Evolutionary conservation across 2,797 vertebrate species (phyloP).

Genomic region (Spheniscus humboldti): DNA sequence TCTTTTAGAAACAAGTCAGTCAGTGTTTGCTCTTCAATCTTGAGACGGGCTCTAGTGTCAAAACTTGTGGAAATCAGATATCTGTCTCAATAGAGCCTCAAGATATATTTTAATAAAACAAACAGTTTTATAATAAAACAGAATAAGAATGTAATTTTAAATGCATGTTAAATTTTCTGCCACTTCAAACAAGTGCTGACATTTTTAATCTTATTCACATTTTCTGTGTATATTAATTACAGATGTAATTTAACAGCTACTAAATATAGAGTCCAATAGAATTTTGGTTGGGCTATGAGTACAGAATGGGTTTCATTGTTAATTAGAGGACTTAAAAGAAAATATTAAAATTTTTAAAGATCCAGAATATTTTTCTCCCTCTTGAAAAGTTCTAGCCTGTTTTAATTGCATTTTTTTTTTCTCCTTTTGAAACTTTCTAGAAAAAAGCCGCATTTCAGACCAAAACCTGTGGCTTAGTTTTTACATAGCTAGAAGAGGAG

Average conservation of each 20-base stretch:
- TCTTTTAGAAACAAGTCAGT: not conserved
- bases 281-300: not conserved
- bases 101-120: not conserved
- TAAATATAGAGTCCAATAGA: not conserved
- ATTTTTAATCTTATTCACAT: not conserved
- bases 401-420: not conserved
- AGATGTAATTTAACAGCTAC: not conserved
- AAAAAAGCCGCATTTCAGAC: not conserved
- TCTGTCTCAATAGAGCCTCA: not conserved
- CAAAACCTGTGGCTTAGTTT: not conserved
- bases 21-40: not conserved
- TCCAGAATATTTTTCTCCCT: not conserved
- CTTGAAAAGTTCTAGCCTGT: not conserved
- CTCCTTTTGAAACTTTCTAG: not conserved
- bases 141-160: not conserved
- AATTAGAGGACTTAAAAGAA: not conserved
- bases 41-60: not conserved
- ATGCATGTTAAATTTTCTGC: not conserved
- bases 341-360: not conserved
- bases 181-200: conserved; percentile 7
- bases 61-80: not conserved
- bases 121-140: not conserved
- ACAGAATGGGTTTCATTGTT: not conserved
- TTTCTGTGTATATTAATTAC: not conserved
- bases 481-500: not conserved